Base-by-base conservation (phyloP, 2,888 invertebrate genomes). In the Sarcophaga variegata region DNA sequence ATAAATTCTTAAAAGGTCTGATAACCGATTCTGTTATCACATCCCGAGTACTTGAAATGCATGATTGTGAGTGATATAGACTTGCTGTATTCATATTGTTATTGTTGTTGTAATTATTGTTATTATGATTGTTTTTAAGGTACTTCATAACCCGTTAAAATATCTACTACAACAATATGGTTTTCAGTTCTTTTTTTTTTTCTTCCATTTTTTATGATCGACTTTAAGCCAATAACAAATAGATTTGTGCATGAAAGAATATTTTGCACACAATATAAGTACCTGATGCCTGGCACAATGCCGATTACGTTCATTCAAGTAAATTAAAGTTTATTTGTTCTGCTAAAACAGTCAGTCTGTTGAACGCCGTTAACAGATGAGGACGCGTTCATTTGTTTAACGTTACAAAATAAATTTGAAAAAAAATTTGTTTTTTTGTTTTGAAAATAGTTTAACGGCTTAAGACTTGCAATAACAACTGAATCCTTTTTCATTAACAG, bases 321-420 rank as follows among this genome's bases (percentile, higher is more conserved):
- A 81, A 74, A 83, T 64, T 59, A 69, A 59, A 22, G 75, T 76
- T 80, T 84, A 66, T 77, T 77, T 85, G 45, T 67, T 27, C 62
- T 66, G 67, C 27, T 66, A 76, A 54, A 85, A 71, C 81, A 88
- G 86, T 91, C 90, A 92, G 92, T 92, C 90, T 90, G 90, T 89
- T 89, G 90, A 91, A 89, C 89, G 90, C 88, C 90, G 90, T 90
- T 89, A 89, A 88, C 89, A 88, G 87, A 89, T 89, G 88, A 89
- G 88, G 90, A 91, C 90, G 91, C 89, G 89, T 86, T 81, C 87
- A 64, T 49, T 49, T 54, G 12, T 54, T 69, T 20, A 75, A 76
- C 75, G 54, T 84, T 69, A 25, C 2, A 22, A 49, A 71, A 59
- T 25, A 3, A 62, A 47, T 37, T 66, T 17, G 14, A 49, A 64